Percentiles rank a stretch among this genome's conserved stretches.
These are phyloP conservation scores for Anoplopoma fimbria DNA, from an alignment of 2,113 vertebrate species.

Conservation along the genomic window DNA sequence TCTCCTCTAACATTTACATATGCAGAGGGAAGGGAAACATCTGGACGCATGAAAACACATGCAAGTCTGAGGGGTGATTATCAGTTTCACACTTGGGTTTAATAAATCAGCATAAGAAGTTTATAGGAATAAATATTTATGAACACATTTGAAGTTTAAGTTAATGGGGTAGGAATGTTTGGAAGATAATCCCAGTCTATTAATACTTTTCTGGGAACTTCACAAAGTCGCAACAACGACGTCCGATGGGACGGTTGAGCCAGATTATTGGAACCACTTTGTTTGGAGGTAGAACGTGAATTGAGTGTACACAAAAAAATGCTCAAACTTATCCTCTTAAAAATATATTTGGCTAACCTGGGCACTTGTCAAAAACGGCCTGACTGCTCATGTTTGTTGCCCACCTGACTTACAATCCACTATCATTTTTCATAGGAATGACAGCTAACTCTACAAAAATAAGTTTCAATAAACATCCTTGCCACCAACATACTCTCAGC, in stretches of 20 bases:
- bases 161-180: not conserved
- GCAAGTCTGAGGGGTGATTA: not conserved
- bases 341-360: no score
- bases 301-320: no score
- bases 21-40: constrained; percentile 54
- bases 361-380: not conserved
- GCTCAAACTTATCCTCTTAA: no score
- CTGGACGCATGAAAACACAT: constrained; percentile 41
- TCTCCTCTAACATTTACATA: constrained; percentile 49
- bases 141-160: not conserved
- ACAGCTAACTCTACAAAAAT: not conserved
- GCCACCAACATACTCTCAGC: no score
- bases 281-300: not conserved
- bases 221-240: no score
- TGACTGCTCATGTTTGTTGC: not conserved
- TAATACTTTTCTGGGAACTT: not conserved
- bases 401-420: not conserved
- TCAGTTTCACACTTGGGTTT: not conserved
- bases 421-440: not conserved
- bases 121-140: not conserved
- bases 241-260: no score
- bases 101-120: not conserved
- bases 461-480: not conserved
- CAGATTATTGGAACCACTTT: not conserved
- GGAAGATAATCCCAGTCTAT: not conserved